phyloP scores from a whole-genome alignment of 2,113 vertebrate genomes.

The Rissa tridactyla region DNA sequence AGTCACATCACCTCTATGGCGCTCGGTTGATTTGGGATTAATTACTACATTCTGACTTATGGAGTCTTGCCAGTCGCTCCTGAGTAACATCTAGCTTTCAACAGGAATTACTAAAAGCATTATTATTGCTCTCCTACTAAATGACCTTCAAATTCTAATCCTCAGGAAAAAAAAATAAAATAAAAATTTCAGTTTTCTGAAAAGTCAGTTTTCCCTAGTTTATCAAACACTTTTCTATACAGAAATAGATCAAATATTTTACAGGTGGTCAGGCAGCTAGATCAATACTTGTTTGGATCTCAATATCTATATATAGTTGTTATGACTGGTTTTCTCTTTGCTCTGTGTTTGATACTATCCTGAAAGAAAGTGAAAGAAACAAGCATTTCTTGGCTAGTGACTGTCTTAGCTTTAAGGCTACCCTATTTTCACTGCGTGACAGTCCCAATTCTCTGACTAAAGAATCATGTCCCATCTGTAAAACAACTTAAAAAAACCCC shows the following conservation, averaged over 20 bases:
- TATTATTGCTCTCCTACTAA: neutral
- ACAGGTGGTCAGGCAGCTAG: neutral
- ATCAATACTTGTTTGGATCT: neutral
- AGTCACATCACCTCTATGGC: neutral
- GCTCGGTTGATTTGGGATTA: constrained; percentile 42
- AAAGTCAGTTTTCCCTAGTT: neutral
- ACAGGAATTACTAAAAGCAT: constrained; percentile 19
- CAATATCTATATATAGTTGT: neutral
- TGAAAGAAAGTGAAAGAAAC: neutral
- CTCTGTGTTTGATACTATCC: neutral
- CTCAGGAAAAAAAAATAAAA: neutral
- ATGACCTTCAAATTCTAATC: constrained; percentile 25
- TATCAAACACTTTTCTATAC: neutral
- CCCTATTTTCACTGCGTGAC: neutral
- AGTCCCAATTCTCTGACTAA: neutral
- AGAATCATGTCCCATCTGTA: neutral
- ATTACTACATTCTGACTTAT: constrained; percentile 27
- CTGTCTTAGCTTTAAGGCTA: neutral
- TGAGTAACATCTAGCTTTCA: constrained; percentile 13
- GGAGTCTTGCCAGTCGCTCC: constrained; percentile 29
- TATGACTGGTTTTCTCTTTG: neutral
- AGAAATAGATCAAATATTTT: neutral
- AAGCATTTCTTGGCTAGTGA: neutral
- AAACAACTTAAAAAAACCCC: neutral
- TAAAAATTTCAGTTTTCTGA: neutral